Evolutionary conservation across 2,888 invertebrate species (phyloP).

Genomic region (Euzophera pinguis): DNA sequence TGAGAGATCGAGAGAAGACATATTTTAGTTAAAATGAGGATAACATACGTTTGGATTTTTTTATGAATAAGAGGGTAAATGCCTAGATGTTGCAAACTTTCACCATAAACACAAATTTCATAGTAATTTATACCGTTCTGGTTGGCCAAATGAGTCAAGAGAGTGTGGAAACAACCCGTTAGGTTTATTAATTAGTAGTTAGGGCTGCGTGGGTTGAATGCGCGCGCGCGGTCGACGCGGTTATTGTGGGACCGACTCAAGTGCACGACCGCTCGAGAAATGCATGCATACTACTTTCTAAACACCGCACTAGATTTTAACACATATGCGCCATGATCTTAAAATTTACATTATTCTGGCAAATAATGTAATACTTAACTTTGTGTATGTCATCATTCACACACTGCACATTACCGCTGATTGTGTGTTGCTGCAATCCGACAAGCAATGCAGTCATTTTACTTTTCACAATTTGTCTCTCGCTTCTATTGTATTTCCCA

Average conservation of each 20-base stretch:
- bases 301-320: constrained; percentile 20
- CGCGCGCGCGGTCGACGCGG: constrained; percentile 44
- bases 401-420: too few relatives aligned
- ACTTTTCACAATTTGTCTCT: too few relatives aligned
- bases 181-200: constrained; percentile 64
- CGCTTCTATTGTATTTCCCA: background rate
- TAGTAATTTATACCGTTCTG: constrained; percentile 35
- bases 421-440: too few relatives aligned
- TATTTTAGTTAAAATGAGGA: too few relatives aligned
- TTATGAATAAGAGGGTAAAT: too few relatives aligned
- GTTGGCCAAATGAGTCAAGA: constrained; percentile 49
- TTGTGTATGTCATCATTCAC: too few relatives aligned
- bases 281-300: constrained; percentile 43
- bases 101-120: constrained; percentile 9
- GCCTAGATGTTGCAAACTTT: constrained; percentile 6
- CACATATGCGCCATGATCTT: background rate
- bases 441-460: too few relatives aligned
- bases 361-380: too few relatives aligned
- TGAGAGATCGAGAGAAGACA: too few relatives aligned
- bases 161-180: constrained; percentile 57
- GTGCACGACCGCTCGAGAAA: constrained; percentile 39
- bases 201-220: constrained; percentile 57
- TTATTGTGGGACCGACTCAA: constrained; percentile 52
- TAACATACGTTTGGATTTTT: too few relatives aligned
- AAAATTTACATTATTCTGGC: background rate